Conservation (phyloP, 2,888 invertebrate genomes). For the Pimpla rufipes region DNA sequence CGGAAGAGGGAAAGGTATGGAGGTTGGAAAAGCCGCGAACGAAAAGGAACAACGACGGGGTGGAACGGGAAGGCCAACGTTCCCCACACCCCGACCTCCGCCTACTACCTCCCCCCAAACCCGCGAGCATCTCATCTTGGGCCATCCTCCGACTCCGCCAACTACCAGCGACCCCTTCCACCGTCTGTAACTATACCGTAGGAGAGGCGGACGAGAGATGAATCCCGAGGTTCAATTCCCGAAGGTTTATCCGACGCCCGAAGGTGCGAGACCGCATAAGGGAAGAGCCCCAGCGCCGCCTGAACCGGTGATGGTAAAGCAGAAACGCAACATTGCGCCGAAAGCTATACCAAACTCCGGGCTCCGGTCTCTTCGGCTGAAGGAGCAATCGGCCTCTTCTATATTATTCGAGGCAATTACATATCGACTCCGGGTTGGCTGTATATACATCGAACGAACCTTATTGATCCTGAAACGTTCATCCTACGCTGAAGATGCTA, state of each 20-base stretch:
- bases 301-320: conserved; percentile 42
- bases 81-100: no score
- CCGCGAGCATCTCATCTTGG: conserved; percentile 45
- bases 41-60: conserved; percentile 28
- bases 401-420: conserved; percentile 74
- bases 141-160: conserved; percentile 56
- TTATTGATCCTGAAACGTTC: conserved; percentile 61
- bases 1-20: conserved; percentile 59
- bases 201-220: conserved; percentile 79
- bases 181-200: conserved; percentile 58
- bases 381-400: conserved; percentile 53
- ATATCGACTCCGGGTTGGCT: conserved; percentile 66
- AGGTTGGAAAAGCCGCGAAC: conserved; percentile 57
- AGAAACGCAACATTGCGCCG: conserved; percentile 41
- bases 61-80: conserved; percentile 51
- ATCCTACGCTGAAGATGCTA: conserved; percentile 2
- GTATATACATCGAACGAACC: conserved; percentile 58
- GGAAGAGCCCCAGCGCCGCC: conserved; percentile 51
- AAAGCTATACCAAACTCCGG: conserved; percentile 46
- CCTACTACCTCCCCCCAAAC: conserved; percentile 17
- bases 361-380: conserved; percentile 53
- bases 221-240: conserved; percentile 83
- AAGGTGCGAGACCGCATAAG: conserved; percentile 73
- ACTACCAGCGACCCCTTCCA: conserved; percentile 57
- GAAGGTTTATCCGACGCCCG: conserved; percentile 79